Evolutionary conservation across 2,797 vertebrate genomes (phyloP).

Genomic region (Lindbergichthys nudifrons): DNA sequence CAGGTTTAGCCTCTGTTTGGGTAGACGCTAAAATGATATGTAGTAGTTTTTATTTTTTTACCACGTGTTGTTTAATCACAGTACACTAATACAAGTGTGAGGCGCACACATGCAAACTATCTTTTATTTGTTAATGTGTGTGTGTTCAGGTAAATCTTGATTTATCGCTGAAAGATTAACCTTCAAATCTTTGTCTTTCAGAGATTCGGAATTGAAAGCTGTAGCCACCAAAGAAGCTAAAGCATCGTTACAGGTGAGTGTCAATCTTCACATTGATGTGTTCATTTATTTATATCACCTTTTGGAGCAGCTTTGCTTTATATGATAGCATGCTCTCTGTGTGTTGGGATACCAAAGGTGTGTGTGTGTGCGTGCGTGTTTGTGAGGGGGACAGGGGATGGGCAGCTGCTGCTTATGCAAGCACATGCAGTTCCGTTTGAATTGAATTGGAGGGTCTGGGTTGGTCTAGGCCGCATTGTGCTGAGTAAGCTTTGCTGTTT

Average conservation of each 20-base stretch:
- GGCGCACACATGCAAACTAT: background rate
- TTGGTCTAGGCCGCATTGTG: slow-evolving; percentile 75
- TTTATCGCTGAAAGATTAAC: slow-evolving; percentile 1
- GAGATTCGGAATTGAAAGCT: slow-evolving; percentile 98
- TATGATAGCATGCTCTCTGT: slow-evolving; percentile 24
- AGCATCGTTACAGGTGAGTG: slow-evolving; percentile 93
- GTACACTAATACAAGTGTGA: slow-evolving; percentile 16
- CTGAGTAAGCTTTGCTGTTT: slow-evolving; percentile 84
- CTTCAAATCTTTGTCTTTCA: slow-evolving; percentile 57
- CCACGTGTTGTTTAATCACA: slow-evolving; percentile 1
- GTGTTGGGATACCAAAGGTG: background rate
- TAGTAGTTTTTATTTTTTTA: background rate
- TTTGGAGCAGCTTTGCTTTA: slow-evolving; percentile 53
- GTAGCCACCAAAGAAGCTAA: slow-evolving; percentile 99
- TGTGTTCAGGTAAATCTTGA: slow-evolving; percentile 15
- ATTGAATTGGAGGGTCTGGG: slow-evolving; percentile 81
- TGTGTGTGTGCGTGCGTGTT: background rate
- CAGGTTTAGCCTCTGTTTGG: background rate
- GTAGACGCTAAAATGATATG: background rate
- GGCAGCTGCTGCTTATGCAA: slow-evolving; percentile 83
- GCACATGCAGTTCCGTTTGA: slow-evolving; percentile 85
- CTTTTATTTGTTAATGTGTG: background rate
- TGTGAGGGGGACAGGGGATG: slow-evolving; percentile 38
- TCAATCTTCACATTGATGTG: background rate
- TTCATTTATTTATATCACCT: background rate